Evolutionary conservation across 2,888 invertebrate genomes (phyloP).

Genomic region (Napeogenes sylphis): DNA sequence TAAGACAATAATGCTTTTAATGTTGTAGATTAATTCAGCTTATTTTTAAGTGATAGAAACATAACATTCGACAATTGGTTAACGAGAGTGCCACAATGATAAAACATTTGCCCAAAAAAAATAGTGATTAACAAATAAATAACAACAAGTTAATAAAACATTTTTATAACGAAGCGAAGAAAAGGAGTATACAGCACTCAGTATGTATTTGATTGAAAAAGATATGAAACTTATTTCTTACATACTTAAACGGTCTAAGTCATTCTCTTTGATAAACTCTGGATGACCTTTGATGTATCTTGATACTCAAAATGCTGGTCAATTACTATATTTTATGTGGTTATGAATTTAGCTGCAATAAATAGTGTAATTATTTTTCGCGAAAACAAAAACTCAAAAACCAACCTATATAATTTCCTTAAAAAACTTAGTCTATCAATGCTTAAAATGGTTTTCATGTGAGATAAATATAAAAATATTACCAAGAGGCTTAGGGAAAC

Average conservation of each 20-base stretch:
- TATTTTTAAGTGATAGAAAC: slow-evolving; percentile 29
- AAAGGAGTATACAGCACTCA: slow-evolving; percentile 19
- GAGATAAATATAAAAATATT: too few species aligned
- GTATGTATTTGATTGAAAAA: too few species aligned
- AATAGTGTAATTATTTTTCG: slow-evolving; percentile 29
- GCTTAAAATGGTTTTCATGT: too few species aligned
- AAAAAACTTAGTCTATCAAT: slow-evolving; percentile 20
- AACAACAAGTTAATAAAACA: slow-evolving; percentile 30
- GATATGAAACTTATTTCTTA: slow-evolving; percentile 38
- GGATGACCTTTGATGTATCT: slow-evolving; percentile 32
- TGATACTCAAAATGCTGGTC: slow-evolving; percentile 35
- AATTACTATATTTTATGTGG: slow-evolving; percentile 31
- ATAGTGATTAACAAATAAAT: slow-evolving; percentile 28
- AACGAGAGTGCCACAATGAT: slow-evolving; percentile 23
- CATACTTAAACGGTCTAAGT: slow-evolving; percentile 38
- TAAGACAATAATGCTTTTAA: slow-evolving; percentile 21
- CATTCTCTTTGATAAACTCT: too few species aligned
- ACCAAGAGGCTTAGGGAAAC: slow-evolving; percentile 22
- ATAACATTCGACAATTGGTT: slow-evolving; percentile 34
- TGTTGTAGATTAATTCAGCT: slow-evolving; percentile 31
- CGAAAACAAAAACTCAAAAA: slow-evolving; percentile 24
- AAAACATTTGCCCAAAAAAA: slow-evolving; percentile 26
- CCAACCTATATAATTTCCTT: slow-evolving; percentile 16
- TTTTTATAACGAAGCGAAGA: slow-evolving; percentile 21
- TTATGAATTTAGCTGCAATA: slow-evolving; percentile 33